Conservation (phyloP, 2,113 vertebrate species). For the Nothoprocta perdicaria region DNA sequence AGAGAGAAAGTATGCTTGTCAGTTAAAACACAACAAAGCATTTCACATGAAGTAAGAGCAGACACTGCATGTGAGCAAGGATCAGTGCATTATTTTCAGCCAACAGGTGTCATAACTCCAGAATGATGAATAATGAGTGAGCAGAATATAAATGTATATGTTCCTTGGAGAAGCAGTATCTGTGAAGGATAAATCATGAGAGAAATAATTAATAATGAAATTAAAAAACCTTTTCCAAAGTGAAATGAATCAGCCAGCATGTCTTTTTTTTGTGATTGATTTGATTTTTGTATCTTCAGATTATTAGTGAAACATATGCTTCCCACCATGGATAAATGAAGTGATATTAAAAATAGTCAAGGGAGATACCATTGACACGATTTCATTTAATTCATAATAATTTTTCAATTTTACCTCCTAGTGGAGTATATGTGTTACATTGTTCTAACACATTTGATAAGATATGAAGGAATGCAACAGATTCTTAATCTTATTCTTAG, state of each 20-base stretch:
- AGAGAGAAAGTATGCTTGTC: not conserved
- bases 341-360: not conserved
- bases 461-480: not conserved
- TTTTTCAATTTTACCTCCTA: not conserved
- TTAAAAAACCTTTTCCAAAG: not conserved
- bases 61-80: not conserved
- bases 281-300: not conserved
- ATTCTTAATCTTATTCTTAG: too few species aligned
- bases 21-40: not conserved
- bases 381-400: not conserved
- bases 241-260: not conserved
- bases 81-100: not conserved
- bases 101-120: not conserved
- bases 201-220: not conserved
- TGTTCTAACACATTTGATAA: not conserved
- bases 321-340: not conserved
- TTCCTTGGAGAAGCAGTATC: not conserved
- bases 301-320: not conserved
- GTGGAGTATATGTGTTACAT: not conserved
- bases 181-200: not conserved
- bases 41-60: not conserved
- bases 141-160: not conserved
- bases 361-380: not conserved
- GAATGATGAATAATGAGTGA: not conserved
- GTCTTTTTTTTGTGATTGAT: not conserved